A percentile compares a stretch with the other conserved stretches of the same genome.
phyloP scores from a whole-genome alignment of 2,888 invertebrate genomes.

The Autographa pulchrina region DNA sequence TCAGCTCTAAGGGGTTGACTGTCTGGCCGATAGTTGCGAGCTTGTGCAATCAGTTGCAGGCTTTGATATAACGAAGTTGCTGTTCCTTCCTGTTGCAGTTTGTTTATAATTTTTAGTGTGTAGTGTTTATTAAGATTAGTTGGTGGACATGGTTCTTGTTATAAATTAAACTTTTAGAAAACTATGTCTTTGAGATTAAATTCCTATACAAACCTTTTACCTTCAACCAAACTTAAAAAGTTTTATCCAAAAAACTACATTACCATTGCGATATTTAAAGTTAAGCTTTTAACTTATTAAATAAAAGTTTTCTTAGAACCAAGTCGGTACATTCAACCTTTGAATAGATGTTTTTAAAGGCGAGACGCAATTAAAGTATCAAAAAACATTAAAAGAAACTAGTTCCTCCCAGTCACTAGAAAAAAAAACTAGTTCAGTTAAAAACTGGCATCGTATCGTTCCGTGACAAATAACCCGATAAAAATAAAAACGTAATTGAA shows the following conservation, averaged over 20 bases:
- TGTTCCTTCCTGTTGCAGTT: background rate
- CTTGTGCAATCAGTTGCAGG: conserved; percentile 20
- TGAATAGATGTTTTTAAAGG: background rate
- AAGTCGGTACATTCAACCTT: background rate
- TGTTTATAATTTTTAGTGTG: background rate
- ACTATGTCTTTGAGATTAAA: too few relatives aligned
- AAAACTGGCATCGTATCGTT: conserved; percentile 54
- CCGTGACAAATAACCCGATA: conserved; percentile 58
- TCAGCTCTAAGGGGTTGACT: conserved; percentile 63
- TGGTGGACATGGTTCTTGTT: too few relatives aligned
- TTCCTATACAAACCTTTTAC: too few relatives aligned
- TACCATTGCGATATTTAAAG: too few relatives aligned
- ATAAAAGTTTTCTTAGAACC: background rate
- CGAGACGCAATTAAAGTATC: background rate
- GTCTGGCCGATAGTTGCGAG: conserved; percentile 48
- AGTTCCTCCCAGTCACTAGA: background rate
- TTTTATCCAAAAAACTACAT: too few relatives aligned
- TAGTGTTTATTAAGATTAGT: too few relatives aligned
- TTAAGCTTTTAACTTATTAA: too few relatives aligned
- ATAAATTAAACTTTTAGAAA: too few relatives aligned
- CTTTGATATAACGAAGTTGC: background rate
- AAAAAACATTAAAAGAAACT: background rate
- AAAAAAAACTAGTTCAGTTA: background rate
- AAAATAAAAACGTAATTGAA: conserved; percentile 58
- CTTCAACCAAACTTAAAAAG: too few relatives aligned